Percentiles rank a stretch among this genome's conserved stretches.
phyloP scores from a whole-genome alignment of 2,113 vertebrate genomes.

The Aptenodytes forsteri region DNA sequence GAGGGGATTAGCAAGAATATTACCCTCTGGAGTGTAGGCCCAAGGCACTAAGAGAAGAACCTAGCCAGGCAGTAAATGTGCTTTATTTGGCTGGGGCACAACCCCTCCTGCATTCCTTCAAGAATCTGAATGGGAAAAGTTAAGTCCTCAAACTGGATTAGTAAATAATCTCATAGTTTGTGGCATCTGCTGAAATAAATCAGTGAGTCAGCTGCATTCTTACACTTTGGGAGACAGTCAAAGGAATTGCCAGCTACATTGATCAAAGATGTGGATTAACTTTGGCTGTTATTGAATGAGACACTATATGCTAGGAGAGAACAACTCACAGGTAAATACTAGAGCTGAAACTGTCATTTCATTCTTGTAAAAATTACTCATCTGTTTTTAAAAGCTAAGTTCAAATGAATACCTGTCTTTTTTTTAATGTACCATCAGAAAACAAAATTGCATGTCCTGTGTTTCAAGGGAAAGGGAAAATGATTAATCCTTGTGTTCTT shows the following conservation, averaged over 20 bases:
- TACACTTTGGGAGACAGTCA: slow-evolving; percentile 62
- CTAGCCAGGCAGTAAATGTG: slow-evolving; percentile 84
- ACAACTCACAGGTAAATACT: slow-evolving; percentile 17
- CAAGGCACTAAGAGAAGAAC: slow-evolving; percentile 73
- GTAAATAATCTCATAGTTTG: slow-evolving; percentile 85
- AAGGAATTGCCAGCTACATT: slow-evolving; percentile 51
- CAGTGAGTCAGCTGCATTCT: slow-evolving; percentile 66
- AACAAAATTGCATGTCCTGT: neutral
- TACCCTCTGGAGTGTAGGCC: slow-evolving; percentile 74
- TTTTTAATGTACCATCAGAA: neutral
- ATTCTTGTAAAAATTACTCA: neutral
- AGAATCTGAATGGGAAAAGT: slow-evolving; percentile 81
- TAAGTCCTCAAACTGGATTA: slow-evolving; percentile 83
- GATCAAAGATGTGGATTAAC: slow-evolving; percentile 69
- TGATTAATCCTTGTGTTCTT: neutral
- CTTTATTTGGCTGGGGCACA: slow-evolving; percentile 81
- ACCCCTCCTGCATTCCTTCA: slow-evolving; percentile 81
- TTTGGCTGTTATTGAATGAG: slow-evolving; percentile 20
- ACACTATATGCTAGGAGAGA: neutral
- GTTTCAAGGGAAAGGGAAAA: neutral
- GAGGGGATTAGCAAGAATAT: slow-evolving; percentile 82
- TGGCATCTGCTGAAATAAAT: slow-evolving; percentile 79
- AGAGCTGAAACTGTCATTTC: neutral
- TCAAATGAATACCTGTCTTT: neutral
- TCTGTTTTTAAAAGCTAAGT: neutral